Evolutionary conservation across 2,888 invertebrate genomes (phyloP).

Genomic region (Myathropa florea): DNA sequence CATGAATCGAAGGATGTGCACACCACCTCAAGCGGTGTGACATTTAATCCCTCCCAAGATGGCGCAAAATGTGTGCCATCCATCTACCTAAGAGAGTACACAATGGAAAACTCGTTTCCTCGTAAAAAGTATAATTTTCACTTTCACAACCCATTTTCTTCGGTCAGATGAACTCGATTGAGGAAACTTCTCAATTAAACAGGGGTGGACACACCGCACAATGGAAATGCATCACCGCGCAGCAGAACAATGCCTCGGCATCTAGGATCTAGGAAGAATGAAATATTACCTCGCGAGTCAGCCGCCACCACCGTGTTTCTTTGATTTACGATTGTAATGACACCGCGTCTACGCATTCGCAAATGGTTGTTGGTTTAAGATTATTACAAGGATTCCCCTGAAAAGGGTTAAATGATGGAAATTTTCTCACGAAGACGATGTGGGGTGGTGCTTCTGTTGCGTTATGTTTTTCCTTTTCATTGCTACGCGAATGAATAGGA

Average conservation of each 20-base stretch:
- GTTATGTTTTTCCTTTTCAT: constrained; percentile 1
- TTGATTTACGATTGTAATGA: constrained; percentile 47
- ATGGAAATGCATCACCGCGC: constrained; percentile 33
- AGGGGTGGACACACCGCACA: constrained; percentile 25
- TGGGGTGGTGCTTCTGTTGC: constrained; percentile 6
- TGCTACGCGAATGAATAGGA: constrained; percentile 46
- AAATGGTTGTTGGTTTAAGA: constrained; percentile 35
- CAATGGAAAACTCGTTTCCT: constrained; percentile 49
- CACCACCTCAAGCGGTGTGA: constrained; percentile 16
- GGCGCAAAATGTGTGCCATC: neutral
- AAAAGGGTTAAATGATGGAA: constrained; percentile 35
- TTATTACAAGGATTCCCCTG: constrained; percentile 49
- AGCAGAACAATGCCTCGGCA: constrained; percentile 31
- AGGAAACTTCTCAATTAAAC: constrained; percentile 9
- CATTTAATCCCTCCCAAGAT: constrained; percentile 60
- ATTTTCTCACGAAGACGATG: constrained; percentile 58
- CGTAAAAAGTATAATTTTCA: constrained; percentile 27
- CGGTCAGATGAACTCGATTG: constrained; percentile 8
- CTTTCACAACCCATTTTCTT: constrained; percentile 35
- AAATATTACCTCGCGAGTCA: constrained; percentile 52
- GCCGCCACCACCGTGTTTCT: constrained; percentile 36
- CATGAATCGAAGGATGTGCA: constrained; percentile 45
- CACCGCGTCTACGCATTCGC: constrained; percentile 37
- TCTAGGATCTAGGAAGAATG: constrained; percentile 10
- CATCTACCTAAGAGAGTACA: neutral